Percentiles rank a stretch among this genome's conserved stretches.
Conservation (phyloP, 37 sponge, comb jelly and placozoan genomes). For the Hexactinellida sp. region DNA sequence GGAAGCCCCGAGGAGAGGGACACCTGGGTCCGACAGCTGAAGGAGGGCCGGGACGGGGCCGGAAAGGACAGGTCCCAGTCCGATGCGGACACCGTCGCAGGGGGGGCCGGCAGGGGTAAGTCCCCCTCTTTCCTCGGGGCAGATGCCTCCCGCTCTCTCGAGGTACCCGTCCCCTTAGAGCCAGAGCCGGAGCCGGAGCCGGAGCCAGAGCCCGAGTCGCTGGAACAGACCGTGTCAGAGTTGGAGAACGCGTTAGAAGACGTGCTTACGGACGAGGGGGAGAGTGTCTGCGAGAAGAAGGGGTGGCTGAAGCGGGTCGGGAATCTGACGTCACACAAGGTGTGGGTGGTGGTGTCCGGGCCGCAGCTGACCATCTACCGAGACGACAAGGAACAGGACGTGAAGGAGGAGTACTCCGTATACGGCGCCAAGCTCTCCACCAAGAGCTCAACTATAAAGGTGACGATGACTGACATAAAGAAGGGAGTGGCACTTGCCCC, state of each 20-base stretch:
- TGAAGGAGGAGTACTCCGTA: background rate
- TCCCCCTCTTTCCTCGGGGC: background rate
- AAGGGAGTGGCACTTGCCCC: background rate
- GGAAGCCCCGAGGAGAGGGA: background rate
- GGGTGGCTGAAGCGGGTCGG: background rate
- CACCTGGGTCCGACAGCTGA: background rate
- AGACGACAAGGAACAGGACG: conserved; percentile 10
- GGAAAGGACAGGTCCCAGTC: background rate
- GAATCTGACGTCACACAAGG: background rate
- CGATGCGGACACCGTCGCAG: background rate
- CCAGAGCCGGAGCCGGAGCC: background rate
- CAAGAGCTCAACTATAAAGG: background rate
- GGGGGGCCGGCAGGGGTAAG: background rate
- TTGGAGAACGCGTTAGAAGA: background rate
- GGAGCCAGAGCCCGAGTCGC: background rate
- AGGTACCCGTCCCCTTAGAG: background rate
- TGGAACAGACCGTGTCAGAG: background rate
- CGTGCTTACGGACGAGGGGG: background rate
- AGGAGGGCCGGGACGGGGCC: background rate
- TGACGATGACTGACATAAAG: background rate
- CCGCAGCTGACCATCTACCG: conserved; percentile 8
- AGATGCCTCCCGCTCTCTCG: background rate
- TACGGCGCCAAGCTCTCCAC: background rate
- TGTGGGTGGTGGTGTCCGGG: conserved; percentile 4
- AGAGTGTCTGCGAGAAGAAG: background rate